Percentiles rank a stretch among this genome's conserved stretches.
phyloP scores from a whole-genome alignment of 2,888 invertebrate species.

The Ganaspis brasiliensis region DNA sequence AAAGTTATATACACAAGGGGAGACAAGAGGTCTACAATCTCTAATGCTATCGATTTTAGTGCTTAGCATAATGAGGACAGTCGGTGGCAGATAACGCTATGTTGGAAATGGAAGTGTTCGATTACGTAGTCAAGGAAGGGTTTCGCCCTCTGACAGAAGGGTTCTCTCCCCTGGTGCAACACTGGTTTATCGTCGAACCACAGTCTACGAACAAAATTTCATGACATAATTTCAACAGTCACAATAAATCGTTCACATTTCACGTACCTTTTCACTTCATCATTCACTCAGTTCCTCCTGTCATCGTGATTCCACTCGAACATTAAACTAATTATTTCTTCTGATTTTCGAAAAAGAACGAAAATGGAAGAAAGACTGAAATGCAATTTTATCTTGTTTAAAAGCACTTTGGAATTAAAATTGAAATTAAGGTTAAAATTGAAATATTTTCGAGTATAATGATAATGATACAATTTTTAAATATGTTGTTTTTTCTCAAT shows the following conservation, averaged over 20 bases:
- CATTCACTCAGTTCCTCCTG: slow-evolving; percentile 1
- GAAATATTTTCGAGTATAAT: too few species aligned
- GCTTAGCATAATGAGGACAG: slow-evolving; percentile 78
- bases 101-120: slow-evolving; percentile 60
- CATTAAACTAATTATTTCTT: background rate
- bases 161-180: slow-evolving; percentile 44
- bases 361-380: background rate
- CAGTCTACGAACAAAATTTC: slow-evolving; percentile 50
- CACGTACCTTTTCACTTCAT: slow-evolving; percentile 39
- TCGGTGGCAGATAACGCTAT: slow-evolving; percentile 68
- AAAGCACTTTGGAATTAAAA: too few species aligned
- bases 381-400: too few species aligned
- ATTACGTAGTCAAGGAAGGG: slow-evolving; percentile 59
- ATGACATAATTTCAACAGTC: slow-evolving; percentile 40
- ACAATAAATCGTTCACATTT: slow-evolving; percentile 42
- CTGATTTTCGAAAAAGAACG: background rate
- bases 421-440: too few species aligned
- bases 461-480: too few species aligned
- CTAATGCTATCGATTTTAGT: slow-evolving; percentile 78
- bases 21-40: slow-evolving; percentile 59
- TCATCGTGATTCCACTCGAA: background rate
- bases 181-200: slow-evolving; percentile 55
- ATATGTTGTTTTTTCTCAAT: too few species aligned
- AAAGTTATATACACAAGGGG: slow-evolving; percentile 32
- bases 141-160: slow-evolving; percentile 45